A percentile compares a stretch with the other conserved stretches of the same genome.
Conservation (phyloP, 2,797 vertebrate genomes). For the Morelia viridis region DNA sequence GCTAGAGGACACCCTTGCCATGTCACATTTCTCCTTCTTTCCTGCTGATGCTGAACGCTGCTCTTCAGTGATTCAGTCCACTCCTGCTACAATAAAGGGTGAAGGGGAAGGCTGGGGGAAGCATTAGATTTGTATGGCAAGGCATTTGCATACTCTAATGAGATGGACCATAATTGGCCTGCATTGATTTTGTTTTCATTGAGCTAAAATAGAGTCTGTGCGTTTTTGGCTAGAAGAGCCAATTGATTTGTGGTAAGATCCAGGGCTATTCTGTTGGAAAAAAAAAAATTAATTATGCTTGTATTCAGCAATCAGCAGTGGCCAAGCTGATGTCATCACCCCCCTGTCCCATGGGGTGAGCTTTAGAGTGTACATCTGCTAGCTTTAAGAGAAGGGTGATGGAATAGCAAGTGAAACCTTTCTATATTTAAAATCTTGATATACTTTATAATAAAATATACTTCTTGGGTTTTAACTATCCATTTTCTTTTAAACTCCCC, state of each 20-base stretch:
- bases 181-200: constrained; percentile 94
- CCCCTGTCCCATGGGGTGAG: not conserved
- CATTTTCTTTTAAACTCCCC: not conserved
- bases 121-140: constrained; percentile 51
- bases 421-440: not conserved
- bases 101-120: not conserved
- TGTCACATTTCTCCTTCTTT: constrained; percentile 34
- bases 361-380: not conserved
- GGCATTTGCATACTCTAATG: constrained; percentile 88
- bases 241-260: constrained; percentile 93
- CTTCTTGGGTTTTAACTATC: no score
- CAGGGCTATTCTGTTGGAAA: constrained; percentile 82
- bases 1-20: constrained; percentile 76
- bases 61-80: not conserved
- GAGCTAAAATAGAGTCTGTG: constrained; percentile 92
- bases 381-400: not conserved
- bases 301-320: constrained; percentile 79
- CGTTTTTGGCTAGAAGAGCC: constrained; percentile 81
- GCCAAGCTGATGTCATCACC: constrained; percentile 54
- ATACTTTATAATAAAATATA: not conserved
- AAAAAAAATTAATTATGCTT: constrained; percentile 89
- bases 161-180: constrained; percentile 88
- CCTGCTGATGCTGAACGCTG: not conserved
- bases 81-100: not conserved
- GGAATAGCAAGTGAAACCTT: not conserved